Evolutionary conservation across 2,888 invertebrate genomes (phyloP).

Genomic region (Stramonita haemastoma): DNA sequence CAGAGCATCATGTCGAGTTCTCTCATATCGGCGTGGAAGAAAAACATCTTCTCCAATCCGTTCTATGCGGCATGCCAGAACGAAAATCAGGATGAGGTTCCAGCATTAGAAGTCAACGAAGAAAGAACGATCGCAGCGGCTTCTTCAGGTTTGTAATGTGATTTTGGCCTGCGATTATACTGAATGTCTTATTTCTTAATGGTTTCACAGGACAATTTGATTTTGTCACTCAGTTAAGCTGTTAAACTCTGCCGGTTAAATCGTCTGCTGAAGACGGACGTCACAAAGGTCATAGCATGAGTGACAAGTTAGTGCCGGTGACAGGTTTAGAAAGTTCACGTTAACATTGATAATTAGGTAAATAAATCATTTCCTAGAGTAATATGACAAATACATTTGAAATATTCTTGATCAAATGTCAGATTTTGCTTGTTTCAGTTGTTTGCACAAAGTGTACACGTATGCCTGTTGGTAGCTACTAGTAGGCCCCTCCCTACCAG

Average conservation of each 20-base stretch:
- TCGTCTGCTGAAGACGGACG: not conserved
- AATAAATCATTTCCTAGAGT: too few species aligned
- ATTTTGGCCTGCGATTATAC: too few species aligned
- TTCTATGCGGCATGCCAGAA: constrained; percentile 72
- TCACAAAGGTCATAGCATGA: not conserved
- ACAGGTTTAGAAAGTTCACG: not conserved
- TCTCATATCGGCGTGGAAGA: constrained; percentile 72
- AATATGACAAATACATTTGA: too few species aligned
- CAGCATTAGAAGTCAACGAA: constrained; percentile 59
- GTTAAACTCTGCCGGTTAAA: not conserved
- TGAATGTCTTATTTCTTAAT: too few species aligned
- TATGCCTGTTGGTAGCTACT: too few species aligned
- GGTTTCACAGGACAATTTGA: too few species aligned
- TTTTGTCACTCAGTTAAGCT: not conserved
- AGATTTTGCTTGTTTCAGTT: too few species aligned
- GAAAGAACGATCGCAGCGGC: constrained; percentile 74
- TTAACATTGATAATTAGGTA: too few species aligned
- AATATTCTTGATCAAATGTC: too few species aligned
- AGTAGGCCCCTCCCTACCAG: too few species aligned
- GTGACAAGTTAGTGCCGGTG: not conserved
- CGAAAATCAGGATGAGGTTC: constrained; percentile 26
- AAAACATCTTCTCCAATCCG: constrained; percentile 70
- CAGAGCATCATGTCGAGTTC: constrained; percentile 70
- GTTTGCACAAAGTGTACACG: too few species aligned
- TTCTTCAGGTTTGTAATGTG: constrained; percentile 56